Percentiles rank a stretch among this genome's conserved stretches.
phyloP scores from a whole-genome alignment of 2,888 invertebrate genomes.

The Microctonus brassicae region DNA sequence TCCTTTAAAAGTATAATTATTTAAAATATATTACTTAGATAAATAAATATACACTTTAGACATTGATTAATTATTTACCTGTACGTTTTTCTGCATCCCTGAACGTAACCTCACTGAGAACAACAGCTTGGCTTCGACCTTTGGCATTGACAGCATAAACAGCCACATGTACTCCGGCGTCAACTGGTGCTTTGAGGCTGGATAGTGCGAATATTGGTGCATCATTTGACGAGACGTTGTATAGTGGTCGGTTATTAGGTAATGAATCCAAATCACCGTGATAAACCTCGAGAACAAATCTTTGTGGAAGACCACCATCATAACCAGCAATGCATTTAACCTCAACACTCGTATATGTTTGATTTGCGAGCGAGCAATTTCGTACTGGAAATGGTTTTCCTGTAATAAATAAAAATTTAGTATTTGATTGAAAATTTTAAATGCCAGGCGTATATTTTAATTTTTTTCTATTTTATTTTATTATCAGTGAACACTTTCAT shows the following conservation, averaged over 20 bases:
- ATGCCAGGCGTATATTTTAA: background rate
- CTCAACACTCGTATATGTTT: constrained; percentile 85
- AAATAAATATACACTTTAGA: background rate
- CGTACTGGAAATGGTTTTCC: constrained; percentile 88
- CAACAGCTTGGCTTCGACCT: constrained; percentile 81
- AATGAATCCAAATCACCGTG: constrained; percentile 67
- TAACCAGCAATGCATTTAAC: constrained; percentile 87
- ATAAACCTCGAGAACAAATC: constrained; percentile 86
- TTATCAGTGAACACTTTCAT: background rate
- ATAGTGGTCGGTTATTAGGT: constrained; percentile 60
- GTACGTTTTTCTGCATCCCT: constrained; percentile 84
- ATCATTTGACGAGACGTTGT: constrained; percentile 76
- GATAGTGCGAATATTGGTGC: constrained; percentile 84
- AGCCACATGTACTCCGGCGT: constrained; percentile 82
- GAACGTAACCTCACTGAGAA: constrained; percentile 83
- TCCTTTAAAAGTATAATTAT: too few relatives aligned
- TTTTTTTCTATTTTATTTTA: background rate
- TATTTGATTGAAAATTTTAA: constrained; percentile 14
- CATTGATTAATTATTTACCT: constrained; percentile 69
- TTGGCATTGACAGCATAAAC: constrained; percentile 87
- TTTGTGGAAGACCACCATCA: constrained; percentile 90
- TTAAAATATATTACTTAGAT: too few relatives aligned
- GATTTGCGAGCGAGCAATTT: constrained; percentile 88
- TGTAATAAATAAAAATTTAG: constrained; percentile 69
- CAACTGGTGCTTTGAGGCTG: constrained; percentile 79